Percentiles rank a stretch among this genome's conserved stretches.
phyloP scores from a whole-genome alignment of 2,888 invertebrate species.

The Pristionchus mayeri region DNA sequence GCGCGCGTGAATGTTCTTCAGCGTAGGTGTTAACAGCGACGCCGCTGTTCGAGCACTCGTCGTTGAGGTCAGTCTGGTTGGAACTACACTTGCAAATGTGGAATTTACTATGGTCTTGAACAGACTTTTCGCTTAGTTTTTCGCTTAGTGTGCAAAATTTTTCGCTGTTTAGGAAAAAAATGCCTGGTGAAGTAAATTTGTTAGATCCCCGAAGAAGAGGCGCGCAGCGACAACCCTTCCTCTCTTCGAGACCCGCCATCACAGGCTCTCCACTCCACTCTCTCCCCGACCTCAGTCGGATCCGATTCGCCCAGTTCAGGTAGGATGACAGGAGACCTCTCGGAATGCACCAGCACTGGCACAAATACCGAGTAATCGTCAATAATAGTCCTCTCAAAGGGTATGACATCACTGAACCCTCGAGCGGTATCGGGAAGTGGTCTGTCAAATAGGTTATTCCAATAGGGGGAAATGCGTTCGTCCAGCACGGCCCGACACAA shows the following conservation, averaged over 20 bases:
- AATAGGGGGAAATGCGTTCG: slow-evolving; percentile 56
- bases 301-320: slow-evolving; percentile 41
- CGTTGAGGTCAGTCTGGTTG: slow-evolving; percentile 51
- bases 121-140: background rate
- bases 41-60: slow-evolving; percentile 60
- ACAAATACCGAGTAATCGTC: background rate
- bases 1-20: slow-evolving; percentile 68
- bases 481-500: slow-evolving; percentile 52
- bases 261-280: slow-evolving; percentile 58
- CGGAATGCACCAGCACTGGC: background rate
- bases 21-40: slow-evolving; percentile 66
- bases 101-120: background rate
- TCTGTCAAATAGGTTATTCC: background rate
- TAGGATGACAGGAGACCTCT: background rate
- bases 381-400: background rate
- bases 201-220: slow-evolving; percentile 47
- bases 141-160: background rate
- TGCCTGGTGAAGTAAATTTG: no score
- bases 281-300: slow-evolving; percentile 52
- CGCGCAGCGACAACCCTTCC: slow-evolving; percentile 16
- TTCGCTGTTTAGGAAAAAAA: background rate
- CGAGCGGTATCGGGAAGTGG: background rate
- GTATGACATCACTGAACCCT: background rate
- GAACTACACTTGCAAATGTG: no score
- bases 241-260: slow-evolving; percentile 53